Base-by-base conservation (phyloP, 2,888 invertebrate species). In the Stictocephala bisonia region DNA sequence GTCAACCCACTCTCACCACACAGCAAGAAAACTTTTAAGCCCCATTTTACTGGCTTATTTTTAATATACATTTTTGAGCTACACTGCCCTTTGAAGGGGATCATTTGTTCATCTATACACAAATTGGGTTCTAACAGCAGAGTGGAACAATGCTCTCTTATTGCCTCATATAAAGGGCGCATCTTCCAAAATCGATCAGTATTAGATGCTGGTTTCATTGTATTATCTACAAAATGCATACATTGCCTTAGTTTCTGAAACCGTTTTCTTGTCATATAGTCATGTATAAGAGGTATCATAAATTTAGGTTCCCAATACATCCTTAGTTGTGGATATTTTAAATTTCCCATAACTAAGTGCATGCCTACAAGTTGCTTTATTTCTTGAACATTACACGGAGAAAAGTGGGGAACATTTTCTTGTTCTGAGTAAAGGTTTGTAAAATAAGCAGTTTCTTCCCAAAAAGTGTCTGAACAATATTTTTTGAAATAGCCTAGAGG, bases 261-360 rank as follows among this genome's bases (percentile, higher is more conserved):
- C 29, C 79, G 24, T 27, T 79, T 76, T 1, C 72, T 1, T 11
- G 74, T 22, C 79, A 79, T 79, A 40, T 50, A 74, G 13, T 78
- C 69, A 18, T 73, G 29, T 22, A 79, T 74, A 11, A 75, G 27
- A 20, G 75, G 75, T 35, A 80, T 66, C 13, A 26, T 3, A n/a
- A 78, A 71, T 51, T 75, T 70, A 13, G 50, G 53, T 15, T 77
- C 70, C 78, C 78, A 79, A 64, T 79, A 79, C 70, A 67, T 74
- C 31, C 71, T 74, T n/a, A 79, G 41, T 66, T 79, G 72, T 2
- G 77, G 77, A 70, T 79, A 79, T 68, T 76, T 74, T 13, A 74
- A 58, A 50, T 77, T 79, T 31, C 80, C 78, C 76, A 79, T 79
- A 13, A 76, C 7, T 29, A 80, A 73, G 60, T 78, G 78, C 18